phyloP scores from a whole-genome alignment of 2,113 vertebrate genomes.

The Litocranius walleri region DNA sequence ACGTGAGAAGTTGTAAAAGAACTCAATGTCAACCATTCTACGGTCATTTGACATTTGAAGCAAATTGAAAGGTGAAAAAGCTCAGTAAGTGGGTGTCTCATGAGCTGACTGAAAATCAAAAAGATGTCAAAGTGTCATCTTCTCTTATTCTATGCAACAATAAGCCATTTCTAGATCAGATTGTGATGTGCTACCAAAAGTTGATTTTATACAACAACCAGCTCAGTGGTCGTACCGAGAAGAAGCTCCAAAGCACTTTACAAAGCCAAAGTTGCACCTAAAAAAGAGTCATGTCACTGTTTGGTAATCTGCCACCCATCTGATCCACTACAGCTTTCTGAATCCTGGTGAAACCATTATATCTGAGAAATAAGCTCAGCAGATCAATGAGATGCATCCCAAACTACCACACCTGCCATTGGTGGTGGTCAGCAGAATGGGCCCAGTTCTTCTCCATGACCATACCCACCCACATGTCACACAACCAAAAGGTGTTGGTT shows the following conservation, averaged over 20 bases:
- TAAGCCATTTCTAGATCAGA: neutral
- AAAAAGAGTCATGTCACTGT: neutral
- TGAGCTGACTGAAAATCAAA: neutral
- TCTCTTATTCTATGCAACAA: neutral
- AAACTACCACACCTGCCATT: neutral
- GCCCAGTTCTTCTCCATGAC: neutral
- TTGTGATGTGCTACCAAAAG: neutral
- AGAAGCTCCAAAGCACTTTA: neutral
- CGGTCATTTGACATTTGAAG: neutral
- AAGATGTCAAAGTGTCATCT: neutral
- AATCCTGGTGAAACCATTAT: neutral
- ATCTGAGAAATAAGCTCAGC: neutral
- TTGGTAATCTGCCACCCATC: neutral
- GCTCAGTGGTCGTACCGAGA: fast-evolving
- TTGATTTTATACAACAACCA: neutral
- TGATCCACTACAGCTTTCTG: neutral
- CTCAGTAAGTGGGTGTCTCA: neutral
- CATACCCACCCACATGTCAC: neutral
- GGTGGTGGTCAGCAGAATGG: neutral
- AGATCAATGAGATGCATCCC: neutral
- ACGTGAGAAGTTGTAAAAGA: neutral
- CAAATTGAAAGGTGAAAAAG: neutral
- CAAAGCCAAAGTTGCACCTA: neutral
- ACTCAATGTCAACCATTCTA: neutral
- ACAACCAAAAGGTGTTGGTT: neutral